Percentiles rank a stretch among this genome's conserved stretches.
Evolutionary conservation across 2,113 vertebrate species (phyloP).

Genomic region (Holacanthus passer): DNA sequence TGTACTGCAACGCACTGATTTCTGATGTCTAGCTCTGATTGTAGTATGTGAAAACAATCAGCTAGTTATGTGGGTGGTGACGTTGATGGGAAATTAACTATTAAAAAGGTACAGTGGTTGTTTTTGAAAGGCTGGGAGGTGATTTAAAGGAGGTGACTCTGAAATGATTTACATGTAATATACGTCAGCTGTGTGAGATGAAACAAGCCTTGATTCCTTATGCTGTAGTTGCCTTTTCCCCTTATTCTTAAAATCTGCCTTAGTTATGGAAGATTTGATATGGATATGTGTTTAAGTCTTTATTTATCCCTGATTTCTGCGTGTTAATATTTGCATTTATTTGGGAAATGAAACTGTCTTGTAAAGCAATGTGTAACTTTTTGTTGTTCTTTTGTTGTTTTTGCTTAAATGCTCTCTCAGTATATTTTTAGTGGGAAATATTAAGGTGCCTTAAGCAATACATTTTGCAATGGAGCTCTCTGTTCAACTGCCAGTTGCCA

Average conservation of each 20-base stretch:
- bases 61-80: background rate
- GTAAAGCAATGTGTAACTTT: background rate
- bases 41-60: background rate
- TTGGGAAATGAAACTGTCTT: background rate
- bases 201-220: no score
- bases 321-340: background rate
- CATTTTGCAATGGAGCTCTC: background rate
- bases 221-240: no score
- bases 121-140: background rate
- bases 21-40: background rate
- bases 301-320: background rate
- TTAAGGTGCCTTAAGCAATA: conserved; percentile 6
- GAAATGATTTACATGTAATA: background rate
- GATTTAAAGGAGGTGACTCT: background rate
- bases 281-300: background rate
- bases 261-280: background rate
- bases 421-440: background rate
- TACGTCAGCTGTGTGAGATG: background rate
- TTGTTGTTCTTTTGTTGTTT: background rate
- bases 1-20: background rate
- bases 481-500: background rate
- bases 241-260: background rate
- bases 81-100: background rate
- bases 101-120: background rate
- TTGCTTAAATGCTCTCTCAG: background rate